Evolutionary conservation across 2,797 vertebrate species (phyloP).

Genomic region (Hephaestus fuliginosus): DNA sequence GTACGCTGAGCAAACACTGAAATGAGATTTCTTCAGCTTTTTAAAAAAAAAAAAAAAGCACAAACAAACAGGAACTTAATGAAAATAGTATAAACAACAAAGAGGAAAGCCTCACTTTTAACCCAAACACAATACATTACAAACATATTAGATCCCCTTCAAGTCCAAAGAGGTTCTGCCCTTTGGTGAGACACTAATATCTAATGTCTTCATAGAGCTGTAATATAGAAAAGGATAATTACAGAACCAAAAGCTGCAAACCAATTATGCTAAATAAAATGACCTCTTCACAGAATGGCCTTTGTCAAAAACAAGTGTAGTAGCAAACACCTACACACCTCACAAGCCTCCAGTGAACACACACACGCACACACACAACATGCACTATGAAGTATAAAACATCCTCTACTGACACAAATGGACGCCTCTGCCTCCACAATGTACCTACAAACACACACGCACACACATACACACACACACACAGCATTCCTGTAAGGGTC

Average conservation of each 20-base stretch:
- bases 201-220: slow-evolving; percentile 48
- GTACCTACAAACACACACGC: neutral
- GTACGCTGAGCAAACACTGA: slow-evolving; percentile 56
- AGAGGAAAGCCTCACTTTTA: slow-evolving; percentile 38
- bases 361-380: slow-evolving; percentile 14
- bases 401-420: slow-evolving; percentile 25
- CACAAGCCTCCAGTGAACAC: slow-evolving; percentile 30
- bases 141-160: slow-evolving; percentile 51
- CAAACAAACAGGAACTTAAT: slow-evolving; percentile 43
- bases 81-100: slow-evolving; percentile 36
- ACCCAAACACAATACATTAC: slow-evolving; percentile 53
- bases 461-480: slow-evolving; percentile 1
- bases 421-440: neutral
- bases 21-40: slow-evolving; percentile 37
- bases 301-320: slow-evolving; percentile 57
- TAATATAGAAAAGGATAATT: slow-evolving; percentile 59
- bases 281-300: slow-evolving; percentile 73
- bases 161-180: slow-evolving; percentile 53
- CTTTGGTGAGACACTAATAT: slow-evolving; percentile 66
- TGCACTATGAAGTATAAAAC: slow-evolving; percentile 42
- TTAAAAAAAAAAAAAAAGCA: slow-evolving; percentile 10
- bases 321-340: slow-evolving; percentile 47
- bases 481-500: neutral
- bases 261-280: slow-evolving; percentile 68
- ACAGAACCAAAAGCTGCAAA: slow-evolving; percentile 59